Conservation (phyloP, 2,113 vertebrate species). For the Tachysurus vachellii region DNA sequence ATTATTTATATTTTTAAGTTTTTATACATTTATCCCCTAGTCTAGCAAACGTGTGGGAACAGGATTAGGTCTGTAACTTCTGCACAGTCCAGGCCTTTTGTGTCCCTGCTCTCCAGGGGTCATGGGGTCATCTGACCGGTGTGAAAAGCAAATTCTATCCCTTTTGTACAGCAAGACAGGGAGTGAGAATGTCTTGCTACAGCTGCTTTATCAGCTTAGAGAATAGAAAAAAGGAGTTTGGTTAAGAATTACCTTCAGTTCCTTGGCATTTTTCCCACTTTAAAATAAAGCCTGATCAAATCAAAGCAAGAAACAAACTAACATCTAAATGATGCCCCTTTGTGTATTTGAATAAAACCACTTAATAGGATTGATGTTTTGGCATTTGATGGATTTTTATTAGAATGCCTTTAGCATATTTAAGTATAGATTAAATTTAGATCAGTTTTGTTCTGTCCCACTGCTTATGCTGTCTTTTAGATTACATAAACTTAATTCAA, state of each 20-base stretch:
- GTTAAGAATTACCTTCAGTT: constrained; percentile 61
- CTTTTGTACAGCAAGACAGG: constrained; percentile 82
- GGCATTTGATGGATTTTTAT: constrained; percentile 8
- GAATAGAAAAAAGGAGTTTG: constrained; percentile 68
- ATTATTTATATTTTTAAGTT: too few species aligned
- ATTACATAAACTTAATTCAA: constrained; percentile 5
- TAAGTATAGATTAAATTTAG: background rate
- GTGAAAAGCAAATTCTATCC: constrained; percentile 77
- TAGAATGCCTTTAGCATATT: background rate
- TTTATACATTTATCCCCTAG: background rate
- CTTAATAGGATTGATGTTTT: constrained; percentile 5
- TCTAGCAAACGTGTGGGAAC: constrained; percentile 48
- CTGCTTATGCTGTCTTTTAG: background rate
- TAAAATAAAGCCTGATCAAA: constrained; percentile 8
- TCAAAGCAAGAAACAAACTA: background rate
- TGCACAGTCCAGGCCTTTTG: constrained; percentile 37
- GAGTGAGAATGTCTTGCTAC: constrained; percentile 75
- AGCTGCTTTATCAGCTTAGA: constrained; percentile 80
- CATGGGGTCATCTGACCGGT: constrained; percentile 79
- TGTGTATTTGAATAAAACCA: background rate
- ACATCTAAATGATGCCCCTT: constrained; percentile 30
- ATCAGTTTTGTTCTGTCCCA: background rate
- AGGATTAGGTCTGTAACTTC: constrained; percentile 42
- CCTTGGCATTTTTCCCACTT: constrained; percentile 24
- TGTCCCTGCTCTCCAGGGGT: constrained; percentile 63